Conservation (phyloP, 1,140 invertebrate species). For the Dinothrombium tinctorium region DNA sequence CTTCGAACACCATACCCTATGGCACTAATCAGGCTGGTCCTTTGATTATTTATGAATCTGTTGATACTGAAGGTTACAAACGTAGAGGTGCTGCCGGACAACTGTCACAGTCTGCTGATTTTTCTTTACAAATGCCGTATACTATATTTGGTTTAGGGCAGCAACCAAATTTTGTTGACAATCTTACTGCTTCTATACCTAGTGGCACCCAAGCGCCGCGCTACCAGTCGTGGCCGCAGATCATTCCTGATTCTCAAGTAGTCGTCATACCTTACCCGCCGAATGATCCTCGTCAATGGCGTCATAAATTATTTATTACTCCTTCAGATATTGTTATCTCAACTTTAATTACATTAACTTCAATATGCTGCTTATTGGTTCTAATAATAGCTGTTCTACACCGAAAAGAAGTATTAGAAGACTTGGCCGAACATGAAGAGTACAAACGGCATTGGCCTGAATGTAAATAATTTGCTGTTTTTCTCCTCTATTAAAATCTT, state of each 20-base stretch:
- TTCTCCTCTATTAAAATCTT: too few species aligned
- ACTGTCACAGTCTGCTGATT: slow-evolving; percentile 71
- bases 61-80: slow-evolving; percentile 48
- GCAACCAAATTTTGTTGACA: slow-evolving; percentile 91
- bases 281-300: slow-evolving; percentile 53
- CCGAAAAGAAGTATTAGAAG: slow-evolving; percentile 52
- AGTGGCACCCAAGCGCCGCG: neutral
- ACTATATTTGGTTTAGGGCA: slow-evolving; percentile 82
- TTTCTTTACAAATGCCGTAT: slow-evolving; percentile 74
- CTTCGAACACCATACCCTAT: slow-evolving; percentile 39
- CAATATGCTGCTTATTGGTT: slow-evolving; percentile 59
- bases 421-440: slow-evolving; percentile 13
- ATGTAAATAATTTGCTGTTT: slow-evolving; percentile 56
- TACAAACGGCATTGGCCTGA: slow-evolving; percentile 14
- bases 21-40: slow-evolving; percentile 71
- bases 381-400: slow-evolving; percentile 65
- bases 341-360: slow-evolving; percentile 65
- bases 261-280: slow-evolving; percentile 73
- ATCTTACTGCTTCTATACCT: slow-evolving; percentile 53
- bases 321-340: slow-evolving; percentile 77
- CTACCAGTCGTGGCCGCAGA: slow-evolving; percentile 44
- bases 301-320: slow-evolving; percentile 78
- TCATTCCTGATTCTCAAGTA: slow-evolving; percentile 94
- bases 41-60: slow-evolving; percentile 58
- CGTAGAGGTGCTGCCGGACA: slow-evolving; percentile 55